Evolutionary conservation across 2,888 invertebrate species (phyloP), one percentile per base, ranked within the genome.

Genomic region (Lithophane ornitopus): DNA sequence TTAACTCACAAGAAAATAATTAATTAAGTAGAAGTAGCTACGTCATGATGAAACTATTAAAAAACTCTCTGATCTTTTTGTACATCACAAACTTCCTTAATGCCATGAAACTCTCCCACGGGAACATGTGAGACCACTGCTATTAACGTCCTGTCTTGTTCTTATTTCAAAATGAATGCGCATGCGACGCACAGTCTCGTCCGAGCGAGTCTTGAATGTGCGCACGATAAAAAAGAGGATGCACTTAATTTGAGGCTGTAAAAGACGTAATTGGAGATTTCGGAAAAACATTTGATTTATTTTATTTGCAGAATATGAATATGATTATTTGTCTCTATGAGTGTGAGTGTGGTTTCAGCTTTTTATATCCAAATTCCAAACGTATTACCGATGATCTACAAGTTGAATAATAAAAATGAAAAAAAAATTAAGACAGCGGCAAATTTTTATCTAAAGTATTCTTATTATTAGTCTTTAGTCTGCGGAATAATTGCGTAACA

Each of bases 121-220:
- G 79, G 86, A 85, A 85, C 39, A 69, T 68, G 6, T 16, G 58
- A 62, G 49, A 65, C 46, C 41, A 63, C 61, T 49, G 46, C 63
- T 41, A 61, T 74, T 73, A 76, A 1, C 34, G 49, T 39, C 67
- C 54, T 14, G 68, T 70, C 39, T 70, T 82, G 34, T 82, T 84
- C 58, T 82, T 85, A 11, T 85, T 85, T 69, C 14, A 71, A 71
- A 76, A 73, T 82, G 12, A 49, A 74, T 78, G 68, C 70, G 82
- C 54, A 72, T 61, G 65, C 75, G 78, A 70, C 68, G 71, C 67
- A 8, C 58, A 54, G 74, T 52, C 41, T 76, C 52, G 28, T 49
- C 69, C 28, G 14, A 19, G 22, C 56, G 26, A 26, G 49, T 54
- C 14, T 46, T 28, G 6, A 58, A 66, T 16, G 26, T 39, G 52